These are phyloP conservation scores for Sebastes miniatus DNA, from an alignment of 2,797 vertebrate genomes.

Conservation along the genomic window DNA sequence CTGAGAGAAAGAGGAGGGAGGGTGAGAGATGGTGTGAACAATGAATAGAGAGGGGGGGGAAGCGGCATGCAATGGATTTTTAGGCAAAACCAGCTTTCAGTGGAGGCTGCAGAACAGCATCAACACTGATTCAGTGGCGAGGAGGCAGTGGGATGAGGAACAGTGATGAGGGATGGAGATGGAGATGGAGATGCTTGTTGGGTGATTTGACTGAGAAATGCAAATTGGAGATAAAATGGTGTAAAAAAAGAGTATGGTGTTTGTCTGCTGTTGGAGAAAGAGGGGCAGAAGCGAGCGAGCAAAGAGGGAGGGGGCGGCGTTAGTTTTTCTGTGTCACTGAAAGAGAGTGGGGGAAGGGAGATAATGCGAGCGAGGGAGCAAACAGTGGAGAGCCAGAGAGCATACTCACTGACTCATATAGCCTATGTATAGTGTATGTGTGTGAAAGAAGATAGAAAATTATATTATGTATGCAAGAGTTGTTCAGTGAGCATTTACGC, in stretches of 20 bases:
- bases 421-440: conserved; percentile 46
- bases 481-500: conserved; percentile 54
- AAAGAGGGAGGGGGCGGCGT: conserved; percentile 65
- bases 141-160: conserved; percentile 26
- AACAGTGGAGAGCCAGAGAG: conserved; percentile 60
- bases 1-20: conserved; percentile 63
- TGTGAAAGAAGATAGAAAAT: conserved; percentile 56
- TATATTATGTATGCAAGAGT: conserved; percentile 74
- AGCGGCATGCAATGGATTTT: conserved; percentile 66
- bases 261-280: conserved; percentile 64
- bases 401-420: conserved; percentile 75
- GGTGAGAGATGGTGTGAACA: conserved; percentile 63
- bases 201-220: conserved; percentile 15
- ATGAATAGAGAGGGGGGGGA: conserved; percentile 57
- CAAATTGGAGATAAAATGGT: conserved; percentile 38
- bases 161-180: conserved; percentile 49
- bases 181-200: neutral
- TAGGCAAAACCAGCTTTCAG: conserved; percentile 68
- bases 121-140: conserved; percentile 42
- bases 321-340: conserved; percentile 85
- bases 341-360: conserved; percentile 81
- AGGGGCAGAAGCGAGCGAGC: conserved; percentile 50
- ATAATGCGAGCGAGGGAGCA: conserved; percentile 76
- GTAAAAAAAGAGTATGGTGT: conserved; percentile 59
- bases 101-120: conserved; percentile 61